Evolutionary conservation across 2,113 vertebrate genomes (phyloP), one percentile per base, ranked within the genome.

Genomic region (Motacilla alba): DNA sequence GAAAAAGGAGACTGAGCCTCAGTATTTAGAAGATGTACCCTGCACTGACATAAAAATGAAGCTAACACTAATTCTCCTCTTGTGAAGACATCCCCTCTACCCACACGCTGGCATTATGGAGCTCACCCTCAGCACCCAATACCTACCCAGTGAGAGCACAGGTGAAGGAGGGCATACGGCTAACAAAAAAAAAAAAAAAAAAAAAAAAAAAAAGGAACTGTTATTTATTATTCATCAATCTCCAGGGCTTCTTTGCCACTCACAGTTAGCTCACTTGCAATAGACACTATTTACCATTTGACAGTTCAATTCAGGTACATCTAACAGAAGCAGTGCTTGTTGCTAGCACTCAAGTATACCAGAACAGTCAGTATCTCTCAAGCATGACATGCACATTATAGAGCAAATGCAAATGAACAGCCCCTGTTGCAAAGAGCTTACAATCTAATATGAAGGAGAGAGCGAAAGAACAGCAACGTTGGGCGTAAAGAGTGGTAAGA

Each of bases 281-380:
- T 69, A 94, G 83, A 96, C 80, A 78, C 82, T 91, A 95, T 95
- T 95, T 94, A 92, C 91, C 91, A 68, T 96, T 94, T 96, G 96
- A 97, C 93, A 96, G 94, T 94, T 96, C 93, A 94, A 96, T 96
- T 94, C 94, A 95, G 89, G 91, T 92, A 78, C 83, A 75, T 90
- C 80, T 92, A 94, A 74, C 9, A 2, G 89, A 94, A 76, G 60
- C 83, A 67, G 64, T 52, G 69, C 52, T 46, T 92, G 94, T 89
- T 92, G 68, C 68, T 74, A 81, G 73, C 76, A 41, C 52, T 96
- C 83, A 27, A 87, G 83, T 95, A 37, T 91, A 92, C 94, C 76
- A 52, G 91, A 95, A 64, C 59, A 92, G 91, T 78, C 91, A 89
- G 86, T 88, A 74, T 89, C 93, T 95, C 91, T 92, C 93, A 95